Evolutionary conservation across 1,140 invertebrate species (phyloP).

Genomic region (Drosophila oshimai): DNA sequence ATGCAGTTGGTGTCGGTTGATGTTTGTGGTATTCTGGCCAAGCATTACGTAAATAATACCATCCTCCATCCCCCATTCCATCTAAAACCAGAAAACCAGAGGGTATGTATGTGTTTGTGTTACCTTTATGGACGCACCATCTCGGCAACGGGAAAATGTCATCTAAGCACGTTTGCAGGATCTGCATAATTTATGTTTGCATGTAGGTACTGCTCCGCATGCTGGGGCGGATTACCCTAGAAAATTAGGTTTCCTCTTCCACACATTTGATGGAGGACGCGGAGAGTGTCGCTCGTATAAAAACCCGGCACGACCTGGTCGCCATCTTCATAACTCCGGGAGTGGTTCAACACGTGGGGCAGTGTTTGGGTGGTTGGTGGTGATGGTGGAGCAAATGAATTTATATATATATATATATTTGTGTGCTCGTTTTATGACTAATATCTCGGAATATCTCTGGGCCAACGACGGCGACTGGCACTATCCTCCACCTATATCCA

Average conservation of each 20-base stretch:
- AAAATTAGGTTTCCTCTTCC: conserved; percentile 82
- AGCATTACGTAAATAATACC: conserved; percentile 44
- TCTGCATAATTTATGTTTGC: conserved; percentile 82
- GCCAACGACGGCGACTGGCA: conserved; percentile 35
- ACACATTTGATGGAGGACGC: conserved; percentile 63
- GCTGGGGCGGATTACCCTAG: conserved; percentile 76
- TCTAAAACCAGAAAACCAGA: background rate
- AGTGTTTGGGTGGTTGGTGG: background rate
- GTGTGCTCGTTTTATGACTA: conserved; percentile 77
- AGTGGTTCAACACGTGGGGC: conserved; percentile 3
- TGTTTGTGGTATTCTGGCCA: conserved; percentile 30
- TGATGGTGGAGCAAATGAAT: conserved; percentile 72
- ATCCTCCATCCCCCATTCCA: background rate
- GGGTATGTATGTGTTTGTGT: conserved; percentile 20
- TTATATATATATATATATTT: conserved; percentile 54
- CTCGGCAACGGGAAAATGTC: conserved; percentile 60
- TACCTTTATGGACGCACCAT: conserved; percentile 68
- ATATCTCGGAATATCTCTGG: conserved; percentile 75
- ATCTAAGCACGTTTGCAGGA: conserved; percentile 82
- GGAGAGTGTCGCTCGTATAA: conserved; percentile 72
- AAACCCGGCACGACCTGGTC: conserved; percentile 68
- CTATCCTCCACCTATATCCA: conserved; percentile 42
- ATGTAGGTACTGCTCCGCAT: conserved; percentile 44
- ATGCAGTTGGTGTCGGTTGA: conserved; percentile 51
- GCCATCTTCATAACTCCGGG: conserved; percentile 71